Percentiles rank a stretch among this genome's conserved stretches.
phyloP scores from a whole-genome alignment of 2,888 invertebrate species.

The Dynastes tityus region DNA sequence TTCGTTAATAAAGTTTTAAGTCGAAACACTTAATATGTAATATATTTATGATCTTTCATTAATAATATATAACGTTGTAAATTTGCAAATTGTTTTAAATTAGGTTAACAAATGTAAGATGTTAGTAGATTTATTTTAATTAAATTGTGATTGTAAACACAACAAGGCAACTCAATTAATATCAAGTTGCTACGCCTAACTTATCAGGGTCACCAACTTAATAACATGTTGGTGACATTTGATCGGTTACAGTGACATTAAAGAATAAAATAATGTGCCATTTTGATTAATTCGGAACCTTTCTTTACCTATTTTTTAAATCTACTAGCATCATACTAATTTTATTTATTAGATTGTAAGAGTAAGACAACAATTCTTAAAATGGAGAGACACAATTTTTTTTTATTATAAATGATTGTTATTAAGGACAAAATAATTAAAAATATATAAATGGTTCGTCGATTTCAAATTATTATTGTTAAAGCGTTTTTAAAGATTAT shows the following conservation, averaged over 20 bases:
- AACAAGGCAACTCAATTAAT: too few species aligned
- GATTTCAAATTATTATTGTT: conserved; percentile 40
- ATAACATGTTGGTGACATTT: not conserved
- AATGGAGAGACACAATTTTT: conserved; percentile 4
- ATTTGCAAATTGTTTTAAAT: conserved; percentile 24
- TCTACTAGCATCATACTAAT: conserved; percentile 14
- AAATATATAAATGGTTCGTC: conserved; percentile 8
- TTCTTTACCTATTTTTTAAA: not conserved
- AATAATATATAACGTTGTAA: conserved; percentile 28
- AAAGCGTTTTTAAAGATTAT: conserved; percentile 48
- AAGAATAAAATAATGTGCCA: not conserved
- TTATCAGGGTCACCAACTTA: not conserved
- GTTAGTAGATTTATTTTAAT: not conserved
- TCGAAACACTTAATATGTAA: conserved; percentile 3
- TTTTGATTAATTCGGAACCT: not conserved
- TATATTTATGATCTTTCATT: not conserved
- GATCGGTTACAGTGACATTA: not conserved
- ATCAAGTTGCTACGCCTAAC: not conserved
- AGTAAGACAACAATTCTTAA: not conserved
- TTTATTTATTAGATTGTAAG: not conserved
- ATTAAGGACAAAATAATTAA: conserved; percentile 7
- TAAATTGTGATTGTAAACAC: not conserved
- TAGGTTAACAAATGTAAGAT: not conserved
- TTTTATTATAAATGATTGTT: conserved; percentile 28
- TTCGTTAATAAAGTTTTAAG: not conserved